Evolutionary conservation across 2,113 vertebrate species (phyloP).

Genomic region (Brachyhypopomus gauderio): DNA sequence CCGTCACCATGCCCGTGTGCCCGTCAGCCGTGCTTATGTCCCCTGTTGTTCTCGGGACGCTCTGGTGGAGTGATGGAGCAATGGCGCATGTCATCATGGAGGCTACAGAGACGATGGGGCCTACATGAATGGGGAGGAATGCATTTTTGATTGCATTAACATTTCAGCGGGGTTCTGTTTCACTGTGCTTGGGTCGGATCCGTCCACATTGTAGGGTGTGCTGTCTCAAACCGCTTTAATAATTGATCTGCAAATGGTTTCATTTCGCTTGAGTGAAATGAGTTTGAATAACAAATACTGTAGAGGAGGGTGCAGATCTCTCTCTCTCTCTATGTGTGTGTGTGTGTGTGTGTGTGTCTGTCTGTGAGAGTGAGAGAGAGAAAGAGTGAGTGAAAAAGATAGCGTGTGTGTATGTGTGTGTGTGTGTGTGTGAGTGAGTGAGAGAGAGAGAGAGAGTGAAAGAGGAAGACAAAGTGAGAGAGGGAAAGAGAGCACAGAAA

Average conservation of each 20-base stretch:
- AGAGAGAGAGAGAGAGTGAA: background rate
- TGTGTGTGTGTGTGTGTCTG: slow-evolving; percentile 5
- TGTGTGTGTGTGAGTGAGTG: background rate
- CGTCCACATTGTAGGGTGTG: slow-evolving; percentile 36
- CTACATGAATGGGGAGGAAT: slow-evolving; percentile 23
- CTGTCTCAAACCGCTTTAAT: slow-evolving; percentile 54
- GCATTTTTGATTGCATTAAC: slow-evolving; percentile 55
- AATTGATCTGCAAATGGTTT: slow-evolving; percentile 55
- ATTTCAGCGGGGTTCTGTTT: slow-evolving; percentile 47
- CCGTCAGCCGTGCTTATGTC: slow-evolving; percentile 45
- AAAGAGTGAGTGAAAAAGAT: background rate
- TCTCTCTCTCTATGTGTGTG: slow-evolving; percentile 13
- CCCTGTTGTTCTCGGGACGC: slow-evolving; percentile 36
- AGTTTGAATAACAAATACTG: slow-evolving; percentile 31
- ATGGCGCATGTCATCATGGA: slow-evolving; percentile 30
- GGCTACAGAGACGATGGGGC: slow-evolving; percentile 13
- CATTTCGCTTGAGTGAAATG: slow-evolving; percentile 51
- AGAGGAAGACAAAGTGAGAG: background rate
- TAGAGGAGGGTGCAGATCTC: slow-evolving; percentile 10
- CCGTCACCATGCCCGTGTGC: slow-evolving; percentile 37
- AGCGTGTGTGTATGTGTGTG: background rate
- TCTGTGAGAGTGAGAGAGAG: background rate
- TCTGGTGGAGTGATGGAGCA: slow-evolving; percentile 33
- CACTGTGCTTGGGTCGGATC: slow-evolving; percentile 37
- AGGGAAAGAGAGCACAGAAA: background rate